phyloP scores from a whole-genome alignment of 37 sponge, comb jelly and placozoan species.

The Halichondria panicea region DNA sequence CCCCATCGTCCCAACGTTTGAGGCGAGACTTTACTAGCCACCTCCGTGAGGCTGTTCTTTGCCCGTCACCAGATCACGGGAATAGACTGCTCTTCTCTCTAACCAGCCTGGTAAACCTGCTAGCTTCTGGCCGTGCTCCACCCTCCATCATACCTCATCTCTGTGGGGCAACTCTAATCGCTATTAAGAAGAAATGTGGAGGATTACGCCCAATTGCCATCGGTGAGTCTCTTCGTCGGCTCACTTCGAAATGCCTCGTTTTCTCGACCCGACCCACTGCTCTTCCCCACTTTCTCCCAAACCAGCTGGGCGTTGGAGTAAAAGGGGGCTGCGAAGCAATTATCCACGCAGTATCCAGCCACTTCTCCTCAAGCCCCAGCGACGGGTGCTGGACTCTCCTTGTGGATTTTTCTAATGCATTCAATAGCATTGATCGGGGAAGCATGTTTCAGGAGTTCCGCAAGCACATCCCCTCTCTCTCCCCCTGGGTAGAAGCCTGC shows the following conservation, averaged over 20 bases:
- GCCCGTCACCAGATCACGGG: no score
- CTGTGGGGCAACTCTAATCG: constrained; percentile 23
- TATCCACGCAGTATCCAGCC: not conserved
- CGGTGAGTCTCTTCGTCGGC: constrained; percentile 11
- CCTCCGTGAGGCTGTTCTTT: no score
- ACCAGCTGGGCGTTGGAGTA: constrained; percentile 18
- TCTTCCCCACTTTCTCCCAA: constrained; percentile 5
- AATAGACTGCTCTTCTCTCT: no score
- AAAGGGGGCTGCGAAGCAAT: constrained; percentile 12
- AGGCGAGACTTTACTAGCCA: no score
- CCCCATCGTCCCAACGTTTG: no score
- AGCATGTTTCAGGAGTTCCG: constrained; percentile 27
- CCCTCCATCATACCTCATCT: constrained; percentile 7
- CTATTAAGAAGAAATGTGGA: constrained; percentile 18
- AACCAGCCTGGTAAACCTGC: constrained; percentile 1
- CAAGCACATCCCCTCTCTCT: constrained; percentile 2
- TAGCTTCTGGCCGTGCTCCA: not conserved
- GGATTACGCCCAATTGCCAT: constrained; percentile 16
- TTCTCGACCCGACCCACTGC: no score
- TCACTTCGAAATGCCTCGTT: no score
- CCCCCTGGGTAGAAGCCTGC: constrained; percentile 12
- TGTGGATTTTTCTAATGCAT: constrained; percentile 17
- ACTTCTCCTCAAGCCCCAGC: no score
- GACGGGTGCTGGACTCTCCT: constrained; percentile 1
- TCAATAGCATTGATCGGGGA: constrained; percentile 4